A percentile compares a stretch with the other conserved stretches of the same genome.
Evolutionary conservation across 64 coral and sea anemone genomes (phyloP).

Genomic region (Porites lutea): DNA sequence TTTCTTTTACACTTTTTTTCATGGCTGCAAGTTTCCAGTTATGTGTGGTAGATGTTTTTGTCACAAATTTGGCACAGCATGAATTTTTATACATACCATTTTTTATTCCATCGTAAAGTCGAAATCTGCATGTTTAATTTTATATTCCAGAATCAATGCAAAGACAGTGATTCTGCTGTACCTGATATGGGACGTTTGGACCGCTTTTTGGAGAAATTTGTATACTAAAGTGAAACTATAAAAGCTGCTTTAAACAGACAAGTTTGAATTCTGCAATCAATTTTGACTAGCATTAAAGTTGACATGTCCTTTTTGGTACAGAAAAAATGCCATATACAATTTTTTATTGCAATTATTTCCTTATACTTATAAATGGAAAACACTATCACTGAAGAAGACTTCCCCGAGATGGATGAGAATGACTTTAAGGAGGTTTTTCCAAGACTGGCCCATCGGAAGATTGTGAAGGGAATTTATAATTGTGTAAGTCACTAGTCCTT

Average conservation of each 20-base stretch:
- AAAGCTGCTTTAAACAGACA: background rate
- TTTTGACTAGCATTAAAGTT: background rate
- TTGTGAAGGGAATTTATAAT: background rate
- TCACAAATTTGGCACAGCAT: background rate
- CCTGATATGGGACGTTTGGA: background rate
- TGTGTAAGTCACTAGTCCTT: conserved; percentile 13
- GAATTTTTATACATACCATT: background rate
- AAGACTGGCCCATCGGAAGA: background rate
- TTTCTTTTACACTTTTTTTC: background rate
- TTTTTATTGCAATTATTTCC: background rate
- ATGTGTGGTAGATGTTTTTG: background rate
- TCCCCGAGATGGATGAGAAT: background rate
- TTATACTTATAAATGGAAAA: conserved; percentile 21
- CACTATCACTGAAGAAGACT: conserved; percentile 20
- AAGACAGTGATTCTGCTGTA: background rate
- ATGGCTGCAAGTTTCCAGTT: background rate
- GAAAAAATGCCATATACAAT: background rate
- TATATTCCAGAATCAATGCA: background rate
- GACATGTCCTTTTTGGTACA: background rate
- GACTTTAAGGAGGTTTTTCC: conserved; percentile 29
- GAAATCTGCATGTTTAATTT: background rate
- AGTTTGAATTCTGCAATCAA: background rate
- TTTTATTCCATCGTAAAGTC: background rate
- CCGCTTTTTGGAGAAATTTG: background rate
- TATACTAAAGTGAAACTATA: background rate